These are phyloP conservation scores for Luperina nickerlii DNA, from an alignment of 2,888 invertebrate species.

Conservation along the genomic window DNA sequence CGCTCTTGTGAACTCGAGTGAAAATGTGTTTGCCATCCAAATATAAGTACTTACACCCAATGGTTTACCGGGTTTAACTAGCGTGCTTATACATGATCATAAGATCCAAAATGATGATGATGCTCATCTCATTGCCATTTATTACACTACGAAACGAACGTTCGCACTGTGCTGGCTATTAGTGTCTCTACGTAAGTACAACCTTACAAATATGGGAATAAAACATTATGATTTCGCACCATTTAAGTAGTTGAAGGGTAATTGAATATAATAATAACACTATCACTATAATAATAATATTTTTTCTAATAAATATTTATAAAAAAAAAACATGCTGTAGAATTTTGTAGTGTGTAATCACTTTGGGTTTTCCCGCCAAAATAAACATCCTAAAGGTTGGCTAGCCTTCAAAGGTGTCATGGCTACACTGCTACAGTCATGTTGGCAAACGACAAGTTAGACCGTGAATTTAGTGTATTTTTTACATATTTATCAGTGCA, in stretches of 20 bases:
- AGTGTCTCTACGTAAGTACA: no score
- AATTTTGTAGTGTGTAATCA: not conserved
- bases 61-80: not conserved
- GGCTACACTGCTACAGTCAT: conserved; percentile 80
- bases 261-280: not conserved
- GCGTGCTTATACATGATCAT: not conserved
- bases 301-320: not conserved
- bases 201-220: not conserved
- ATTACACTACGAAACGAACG: not conserved
- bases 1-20: not conserved
- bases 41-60: not conserved
- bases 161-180: not conserved
- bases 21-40: not conserved
- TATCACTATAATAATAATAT: not conserved
- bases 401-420: conserved; percentile 80
- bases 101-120: conserved; percentile 1
- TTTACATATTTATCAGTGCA: conserved; percentile 55
- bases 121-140: not conserved
- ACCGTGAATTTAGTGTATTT: conserved; percentile 63
- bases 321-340: not conserved
- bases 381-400: conserved; percentile 72
- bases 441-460: conserved; percentile 78
- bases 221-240: not conserved
- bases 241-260: not conserved
- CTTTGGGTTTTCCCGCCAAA: conserved; percentile 69